Conservation (phyloP, 2,888 invertebrate genomes). For the Brenthis ino region DNA sequence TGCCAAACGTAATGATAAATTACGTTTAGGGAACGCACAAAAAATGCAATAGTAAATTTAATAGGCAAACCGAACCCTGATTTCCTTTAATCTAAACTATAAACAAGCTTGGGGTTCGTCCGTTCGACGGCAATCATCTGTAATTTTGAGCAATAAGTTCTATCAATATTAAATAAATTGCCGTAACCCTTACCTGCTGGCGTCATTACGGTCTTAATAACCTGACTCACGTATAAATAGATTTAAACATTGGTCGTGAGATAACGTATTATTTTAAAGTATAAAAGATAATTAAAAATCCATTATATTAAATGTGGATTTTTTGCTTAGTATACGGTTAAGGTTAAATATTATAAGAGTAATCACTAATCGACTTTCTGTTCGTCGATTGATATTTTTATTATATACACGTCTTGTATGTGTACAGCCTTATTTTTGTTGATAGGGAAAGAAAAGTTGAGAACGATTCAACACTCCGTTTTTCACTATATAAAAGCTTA, state of each 20-base stretch:
- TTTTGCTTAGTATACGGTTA: background rate
- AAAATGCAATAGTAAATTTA: constrained; percentile 18
- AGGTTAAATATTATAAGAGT: background rate
- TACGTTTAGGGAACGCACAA: background rate
- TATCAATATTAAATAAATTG: constrained; percentile 79
- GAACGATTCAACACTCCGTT: too few species aligned
- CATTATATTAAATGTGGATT: background rate
- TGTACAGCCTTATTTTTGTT: too few species aligned
- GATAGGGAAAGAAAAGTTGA: too few species aligned
- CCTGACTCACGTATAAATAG: constrained; percentile 5
- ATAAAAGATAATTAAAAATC: constrained; percentile 5
- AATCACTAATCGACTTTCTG: too few species aligned
- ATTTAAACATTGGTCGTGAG: constrained; percentile 1
- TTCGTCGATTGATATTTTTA: too few species aligned
- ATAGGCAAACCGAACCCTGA: constrained; percentile 23
- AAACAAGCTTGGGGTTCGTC: constrained; percentile 50
- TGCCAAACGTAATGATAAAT: constrained; percentile 1
- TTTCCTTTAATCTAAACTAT: constrained; percentile 48
- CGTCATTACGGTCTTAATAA: constrained; percentile 38
- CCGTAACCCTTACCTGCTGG: constrained; percentile 52
- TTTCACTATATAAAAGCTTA: too few species aligned
- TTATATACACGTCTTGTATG: too few species aligned
- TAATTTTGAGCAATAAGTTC: constrained; percentile 77
- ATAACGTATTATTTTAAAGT: constrained; percentile 16
- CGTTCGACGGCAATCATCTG: constrained; percentile 66